phyloP scores from a whole-genome alignment of 1,140 invertebrate species.

The Thaumatotibia leucotreta region DNA sequence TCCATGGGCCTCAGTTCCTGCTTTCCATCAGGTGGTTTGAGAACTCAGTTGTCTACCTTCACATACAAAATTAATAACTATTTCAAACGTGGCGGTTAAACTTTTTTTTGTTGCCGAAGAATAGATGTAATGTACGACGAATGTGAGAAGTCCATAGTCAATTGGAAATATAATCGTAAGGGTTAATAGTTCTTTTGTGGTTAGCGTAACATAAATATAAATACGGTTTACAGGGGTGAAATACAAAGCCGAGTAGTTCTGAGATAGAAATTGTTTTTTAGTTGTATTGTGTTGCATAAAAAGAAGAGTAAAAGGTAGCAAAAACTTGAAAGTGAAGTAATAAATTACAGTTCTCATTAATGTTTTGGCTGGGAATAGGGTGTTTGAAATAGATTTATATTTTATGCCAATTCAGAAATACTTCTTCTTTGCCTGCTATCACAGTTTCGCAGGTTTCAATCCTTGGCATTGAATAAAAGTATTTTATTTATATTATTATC shows the following conservation, averaged over 20 bases:
- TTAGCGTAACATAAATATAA: not conserved
- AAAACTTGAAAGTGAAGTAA: not conserved
- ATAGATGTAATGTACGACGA: not conserved
- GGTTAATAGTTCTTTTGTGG: not conserved
- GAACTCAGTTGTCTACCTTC: no score
- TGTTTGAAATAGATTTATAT: not conserved
- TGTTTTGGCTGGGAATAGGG: not conserved
- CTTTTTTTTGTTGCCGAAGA: not conserved
- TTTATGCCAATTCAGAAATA: not conserved
- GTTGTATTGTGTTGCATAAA: not conserved
- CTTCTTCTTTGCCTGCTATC: no score
- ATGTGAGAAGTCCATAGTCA: not conserved
- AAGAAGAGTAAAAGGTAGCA: not conserved
- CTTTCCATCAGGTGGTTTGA: no score
- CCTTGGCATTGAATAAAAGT: no score
- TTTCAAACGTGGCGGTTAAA: not conserved
- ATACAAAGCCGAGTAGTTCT: not conserved
- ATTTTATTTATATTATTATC: no score
- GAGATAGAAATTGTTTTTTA: not conserved
- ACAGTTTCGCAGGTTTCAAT: no score
- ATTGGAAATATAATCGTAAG: not conserved
- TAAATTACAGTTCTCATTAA: not conserved
- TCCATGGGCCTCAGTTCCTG: no score
- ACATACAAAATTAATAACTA: not conserved
- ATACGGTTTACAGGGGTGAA: not conserved